Base-by-base conservation (phyloP, 2,888 invertebrate genomes). In the Meiosimyza platycephala region DNA sequence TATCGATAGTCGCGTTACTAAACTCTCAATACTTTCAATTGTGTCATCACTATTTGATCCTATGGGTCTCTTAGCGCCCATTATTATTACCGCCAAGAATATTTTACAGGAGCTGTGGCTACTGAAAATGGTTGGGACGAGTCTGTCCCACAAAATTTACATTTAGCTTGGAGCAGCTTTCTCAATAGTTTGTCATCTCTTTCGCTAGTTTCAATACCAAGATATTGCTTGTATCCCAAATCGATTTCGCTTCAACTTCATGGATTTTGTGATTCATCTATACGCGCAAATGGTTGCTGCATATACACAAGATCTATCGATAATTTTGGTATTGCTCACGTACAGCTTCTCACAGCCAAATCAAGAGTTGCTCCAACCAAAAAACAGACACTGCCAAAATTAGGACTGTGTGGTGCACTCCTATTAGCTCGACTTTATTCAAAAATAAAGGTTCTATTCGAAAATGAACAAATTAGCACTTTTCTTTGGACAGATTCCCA, bases 241-340 rank as follows among this genome's bases (percentile, higher is more conserved):
- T 7, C 54, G 7, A 13, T 68, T 22, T 70, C 33, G n/a, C 7
- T 60, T 12, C 73, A 73, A 33, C 5, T 75, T 33, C 73, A 75
- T 57, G 75, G 73, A 6, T 72, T 76, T 59, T 71, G 71, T 11
- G 76, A 76, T 52, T 18, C 68, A 13, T 71, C 57, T n/a, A 67
- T 71, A 22, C 65, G 72, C 12, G 72, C 72, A 6, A 72, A 67
- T 72, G 73, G 73, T 2, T 73, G 73, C n/a, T n/a, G n/a, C n/a
- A n/a, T 74, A 13, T 72, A 75, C n/a, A 1, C 72, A 1, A 67
- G 70, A 12, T 18, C 50, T 4, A 33, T 48, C 68, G 55, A 72
- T 52, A 13, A 3, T 15, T 33, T 22, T 7, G 60, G 70, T 11
- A 62, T 71, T 2, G 52, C 67, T n/a, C 18, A 48, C 6, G 65